phyloP scores from a whole-genome alignment of 2,113 vertebrate genomes.

The Catharus fuscescens region DNA sequence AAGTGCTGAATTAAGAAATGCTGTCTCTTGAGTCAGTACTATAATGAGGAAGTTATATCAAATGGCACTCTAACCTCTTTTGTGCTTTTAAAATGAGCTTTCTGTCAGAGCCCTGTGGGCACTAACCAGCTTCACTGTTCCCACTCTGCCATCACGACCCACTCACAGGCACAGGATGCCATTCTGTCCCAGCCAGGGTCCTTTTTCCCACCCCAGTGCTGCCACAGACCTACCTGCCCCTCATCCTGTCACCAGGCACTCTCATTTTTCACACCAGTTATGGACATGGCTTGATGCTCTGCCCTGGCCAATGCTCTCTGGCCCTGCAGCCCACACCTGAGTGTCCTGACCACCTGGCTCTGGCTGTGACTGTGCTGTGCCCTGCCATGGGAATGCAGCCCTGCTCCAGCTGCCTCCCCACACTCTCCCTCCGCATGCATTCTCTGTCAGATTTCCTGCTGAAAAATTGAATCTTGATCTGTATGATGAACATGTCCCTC shows the following conservation, averaged over 20 bases:
- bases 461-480: background rate
- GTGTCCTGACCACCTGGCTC: background rate
- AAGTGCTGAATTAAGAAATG: background rate
- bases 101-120: background rate
- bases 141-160: background rate
- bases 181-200: background rate
- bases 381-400: background rate
- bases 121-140: background rate
- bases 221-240: background rate
- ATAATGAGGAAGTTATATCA: background rate
- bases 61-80: background rate
- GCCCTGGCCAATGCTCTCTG: rapidly evolving
- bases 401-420: background rate
- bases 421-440: background rate
- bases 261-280: background rate
- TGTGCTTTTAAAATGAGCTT: background rate
- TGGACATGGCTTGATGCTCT: background rate
- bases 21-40: background rate
- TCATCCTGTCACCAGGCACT: background rate
- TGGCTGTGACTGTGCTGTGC: background rate
- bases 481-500: background rate
- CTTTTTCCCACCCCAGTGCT: rapidly evolving
- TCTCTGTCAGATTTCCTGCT: background rate
- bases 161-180: background rate
- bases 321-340: background rate